Percentiles rank a stretch among this genome's conserved stretches.
phyloP scores from a whole-genome alignment of 1,140 invertebrate species.

The Drosophila varians region DNA sequence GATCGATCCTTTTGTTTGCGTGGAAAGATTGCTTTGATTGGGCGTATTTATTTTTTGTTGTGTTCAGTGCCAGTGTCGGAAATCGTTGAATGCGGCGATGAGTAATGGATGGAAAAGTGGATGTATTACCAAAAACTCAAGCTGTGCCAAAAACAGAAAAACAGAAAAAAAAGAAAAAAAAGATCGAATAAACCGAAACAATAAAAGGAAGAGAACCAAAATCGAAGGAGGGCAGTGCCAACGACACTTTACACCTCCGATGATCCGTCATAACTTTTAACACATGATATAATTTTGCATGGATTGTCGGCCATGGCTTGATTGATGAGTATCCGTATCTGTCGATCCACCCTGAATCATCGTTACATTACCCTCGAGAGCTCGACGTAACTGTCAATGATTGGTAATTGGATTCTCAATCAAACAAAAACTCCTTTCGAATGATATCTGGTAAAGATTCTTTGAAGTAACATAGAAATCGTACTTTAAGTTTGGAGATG shows the following conservation, averaged over 20 bases:
- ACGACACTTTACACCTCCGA: slow-evolving; percentile 79
- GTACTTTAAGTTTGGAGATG: neutral
- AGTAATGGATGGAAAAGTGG: slow-evolving; percentile 71
- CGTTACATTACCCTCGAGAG: slow-evolving; percentile 23
- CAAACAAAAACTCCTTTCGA: slow-evolving; percentile 60
- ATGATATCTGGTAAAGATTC: slow-evolving; percentile 19
- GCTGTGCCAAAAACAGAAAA: slow-evolving; percentile 73
- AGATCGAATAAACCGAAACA: slow-evolving; percentile 8
- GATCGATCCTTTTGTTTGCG: slow-evolving; percentile 70
- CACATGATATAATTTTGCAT: slow-evolving; percentile 82
- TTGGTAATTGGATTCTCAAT: slow-evolving; percentile 72
- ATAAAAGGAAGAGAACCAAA: slow-evolving; percentile 41
- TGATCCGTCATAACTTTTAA: slow-evolving; percentile 82
- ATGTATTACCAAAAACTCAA: slow-evolving; percentile 62
- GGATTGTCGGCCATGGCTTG: slow-evolving; percentile 65
- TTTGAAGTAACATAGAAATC: too few species aligned
- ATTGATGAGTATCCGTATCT: slow-evolving; percentile 59
- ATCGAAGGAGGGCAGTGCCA: slow-evolving; percentile 49
- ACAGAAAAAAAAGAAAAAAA: too few species aligned
- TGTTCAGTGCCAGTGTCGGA: slow-evolving; percentile 48
- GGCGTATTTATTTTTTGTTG: slow-evolving; percentile 67
- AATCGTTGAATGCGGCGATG: slow-evolving; percentile 75
- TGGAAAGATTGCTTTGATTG: slow-evolving; percentile 49
- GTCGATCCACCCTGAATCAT: slow-evolving; percentile 11
- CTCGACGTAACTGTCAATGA: slow-evolving; percentile 71